Percentiles rank a stretch among this genome's conserved stretches.
Conservation (phyloP, 1,140 invertebrate genomes). For the Heliconius congener region DNA sequence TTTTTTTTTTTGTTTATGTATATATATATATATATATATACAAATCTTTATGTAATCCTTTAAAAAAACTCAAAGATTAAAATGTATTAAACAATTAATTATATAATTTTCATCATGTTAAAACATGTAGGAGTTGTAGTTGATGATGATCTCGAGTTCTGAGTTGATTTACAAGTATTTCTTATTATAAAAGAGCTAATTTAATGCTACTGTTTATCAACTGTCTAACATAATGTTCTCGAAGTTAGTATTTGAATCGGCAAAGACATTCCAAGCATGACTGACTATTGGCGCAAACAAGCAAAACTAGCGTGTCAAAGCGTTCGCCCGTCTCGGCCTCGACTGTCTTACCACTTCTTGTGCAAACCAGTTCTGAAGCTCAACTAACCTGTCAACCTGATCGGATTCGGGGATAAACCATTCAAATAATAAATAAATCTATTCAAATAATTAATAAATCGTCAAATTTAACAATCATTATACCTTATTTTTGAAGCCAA, state of each 20-base stretch:
- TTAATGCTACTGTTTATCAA: not conserved
- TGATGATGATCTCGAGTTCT: too few relatives aligned
- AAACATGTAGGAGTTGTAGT: too few relatives aligned
- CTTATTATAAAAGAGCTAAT: not conserved
- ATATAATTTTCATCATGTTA: too few relatives aligned
- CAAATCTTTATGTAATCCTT: too few relatives aligned
- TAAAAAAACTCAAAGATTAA: too few relatives aligned
- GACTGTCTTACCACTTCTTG: constrained; percentile 43
- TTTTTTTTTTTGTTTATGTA: too few relatives aligned
- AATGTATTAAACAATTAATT: too few relatives aligned
- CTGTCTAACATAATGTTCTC: constrained; percentile 40
- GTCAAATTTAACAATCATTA: not conserved
- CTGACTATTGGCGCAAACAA: constrained; percentile 61
- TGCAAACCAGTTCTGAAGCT: constrained; percentile 35
- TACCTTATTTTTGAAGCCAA: not conserved
- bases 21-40: too few relatives aligned
- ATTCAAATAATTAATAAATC: not conserved
- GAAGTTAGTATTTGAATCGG: constrained; percentile 52
- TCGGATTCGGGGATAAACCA: constrained; percentile 8
- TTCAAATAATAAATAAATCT: not conserved
- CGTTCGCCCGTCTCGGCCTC: constrained; percentile 63
- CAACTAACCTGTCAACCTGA: constrained; percentile 19
- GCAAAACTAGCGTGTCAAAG: constrained; percentile 48
- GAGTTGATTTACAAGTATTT: too few relatives aligned
- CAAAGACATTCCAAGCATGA: constrained; percentile 67